Evolutionary conservation across 1,140 invertebrate genomes (phyloP).

Genomic region (Nomia melanderi): DNA sequence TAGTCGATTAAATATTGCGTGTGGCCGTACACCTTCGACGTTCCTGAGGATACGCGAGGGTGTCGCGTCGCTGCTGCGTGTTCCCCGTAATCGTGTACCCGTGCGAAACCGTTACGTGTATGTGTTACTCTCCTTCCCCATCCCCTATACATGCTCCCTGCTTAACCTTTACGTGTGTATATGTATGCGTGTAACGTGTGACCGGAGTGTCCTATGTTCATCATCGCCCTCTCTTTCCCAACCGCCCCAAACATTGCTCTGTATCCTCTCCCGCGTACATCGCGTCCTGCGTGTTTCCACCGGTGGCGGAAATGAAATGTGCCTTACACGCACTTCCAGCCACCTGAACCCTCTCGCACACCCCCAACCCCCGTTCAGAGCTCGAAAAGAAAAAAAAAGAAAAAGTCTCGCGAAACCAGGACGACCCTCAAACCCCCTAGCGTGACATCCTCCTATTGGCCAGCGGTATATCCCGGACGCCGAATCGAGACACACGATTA

Average conservation of each 20-base stretch:
- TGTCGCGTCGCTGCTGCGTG: constrained; percentile 12
- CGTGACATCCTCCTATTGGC: constrained; percentile 40
- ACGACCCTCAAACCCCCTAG: no score
- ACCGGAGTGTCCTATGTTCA: not conserved
- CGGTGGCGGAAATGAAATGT: no score
- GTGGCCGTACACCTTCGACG: constrained; percentile 12
- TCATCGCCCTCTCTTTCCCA: not conserved
- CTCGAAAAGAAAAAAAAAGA: no score
- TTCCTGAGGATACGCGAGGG: not conserved
- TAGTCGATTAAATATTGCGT: constrained; percentile 64
- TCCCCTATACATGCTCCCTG: not conserved
- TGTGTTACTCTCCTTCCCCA: not conserved
- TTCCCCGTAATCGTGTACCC: not conserved
- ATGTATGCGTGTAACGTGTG: not conserved
- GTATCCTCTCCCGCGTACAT: no score
- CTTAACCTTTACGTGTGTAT: not conserved
- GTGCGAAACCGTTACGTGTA: no score
- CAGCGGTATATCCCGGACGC: constrained; percentile 54
- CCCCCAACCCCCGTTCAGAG: no score
- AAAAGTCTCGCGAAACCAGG: no score
- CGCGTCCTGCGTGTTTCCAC: no score
- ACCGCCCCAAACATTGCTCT: no score
- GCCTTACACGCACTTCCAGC: no score
- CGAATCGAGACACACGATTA: constrained; percentile 57
- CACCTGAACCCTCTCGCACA: no score